Evolutionary conservation across 2,888 invertebrate species (phyloP), one percentile per base, ranked within the genome.

Genomic region (Pogonocherus hispidulus): DNA sequence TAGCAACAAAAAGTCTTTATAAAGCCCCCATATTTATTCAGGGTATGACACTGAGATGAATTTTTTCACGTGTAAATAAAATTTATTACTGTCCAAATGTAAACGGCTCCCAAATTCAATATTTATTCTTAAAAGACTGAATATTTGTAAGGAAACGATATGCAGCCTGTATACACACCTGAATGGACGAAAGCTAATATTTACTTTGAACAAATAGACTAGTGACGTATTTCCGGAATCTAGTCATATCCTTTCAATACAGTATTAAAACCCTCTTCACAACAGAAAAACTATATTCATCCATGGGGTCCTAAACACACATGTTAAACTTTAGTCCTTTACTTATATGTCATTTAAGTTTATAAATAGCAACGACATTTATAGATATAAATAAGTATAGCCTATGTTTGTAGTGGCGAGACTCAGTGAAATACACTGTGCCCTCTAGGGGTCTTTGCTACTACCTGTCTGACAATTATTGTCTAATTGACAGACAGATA

Each of bases 101-200:
- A 78, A 77, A 78, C 74, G 77, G 74, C 79, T 78, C 73, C 75
- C 74, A 80, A 76, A 80, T 79, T 78, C 79, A 82, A 82, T 82
- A 81, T 82, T 82, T 80, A 80, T 80, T 69, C 74, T 75, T 71
- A 74, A 78, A 79, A 76, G 78, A 77, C 72, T 71, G 79, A 79
- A 81, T 80, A 81, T 83, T 82, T 82, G 81, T 80, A 79, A 82
- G 83, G 82, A 83, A 84, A 83, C 81, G 83, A 84, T 83, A 84
- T 83, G 82, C 83, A 83, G 83, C 81, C 79, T 84, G 79, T 80
- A 80, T 78, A 84, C 80, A 83, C 82, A 83, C 81, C 82, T 81
- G 82, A 83, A 83, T 82, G 83, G 82, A 79, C 81, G 80, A 82
- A 81, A 76, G 80, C 80, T 77, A 84, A 84, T 83, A 84, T 84